Conservation (phyloP, 2,888 invertebrate genomes). For the Cephus rjabovi region DNA sequence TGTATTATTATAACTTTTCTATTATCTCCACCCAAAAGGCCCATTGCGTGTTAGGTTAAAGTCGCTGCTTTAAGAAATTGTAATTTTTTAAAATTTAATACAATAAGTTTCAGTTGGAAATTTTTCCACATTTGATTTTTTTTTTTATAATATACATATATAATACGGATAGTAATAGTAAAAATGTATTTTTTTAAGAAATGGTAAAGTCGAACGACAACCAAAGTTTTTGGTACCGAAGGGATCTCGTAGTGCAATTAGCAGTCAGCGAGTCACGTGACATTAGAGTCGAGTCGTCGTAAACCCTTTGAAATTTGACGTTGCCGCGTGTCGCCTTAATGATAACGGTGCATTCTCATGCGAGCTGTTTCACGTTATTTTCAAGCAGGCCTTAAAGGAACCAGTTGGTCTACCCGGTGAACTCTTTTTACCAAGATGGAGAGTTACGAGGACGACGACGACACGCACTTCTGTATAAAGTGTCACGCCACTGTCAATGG, state of each 20-base stretch:
- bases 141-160: too few relatives aligned
- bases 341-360: background rate
- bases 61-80: background rate
- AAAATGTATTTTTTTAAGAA: background rate
- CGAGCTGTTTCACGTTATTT: background rate
- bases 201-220: background rate
- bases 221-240: background rate
- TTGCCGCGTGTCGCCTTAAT: background rate
- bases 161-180: background rate
- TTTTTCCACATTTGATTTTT: background rate
- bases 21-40: background rate
- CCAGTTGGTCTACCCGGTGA: background rate
- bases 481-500: conserved; percentile 87
- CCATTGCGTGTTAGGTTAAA: background rate
- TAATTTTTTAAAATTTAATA: background rate
- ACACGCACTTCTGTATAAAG: conserved; percentile 89
- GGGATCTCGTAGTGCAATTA: background rate
- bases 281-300: background rate
- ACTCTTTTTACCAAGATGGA: conserved; percentile 41
- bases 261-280: background rate
- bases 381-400: background rate
- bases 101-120: background rate
- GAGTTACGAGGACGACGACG: conserved; percentile 77
- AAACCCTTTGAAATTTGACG: background rate
- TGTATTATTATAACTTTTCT: background rate